Evolutionary conservation across 1,140 invertebrate genomes (phyloP), one percentile per base, ranked within the genome.

Genomic region (Aphelinus certus): DNA sequence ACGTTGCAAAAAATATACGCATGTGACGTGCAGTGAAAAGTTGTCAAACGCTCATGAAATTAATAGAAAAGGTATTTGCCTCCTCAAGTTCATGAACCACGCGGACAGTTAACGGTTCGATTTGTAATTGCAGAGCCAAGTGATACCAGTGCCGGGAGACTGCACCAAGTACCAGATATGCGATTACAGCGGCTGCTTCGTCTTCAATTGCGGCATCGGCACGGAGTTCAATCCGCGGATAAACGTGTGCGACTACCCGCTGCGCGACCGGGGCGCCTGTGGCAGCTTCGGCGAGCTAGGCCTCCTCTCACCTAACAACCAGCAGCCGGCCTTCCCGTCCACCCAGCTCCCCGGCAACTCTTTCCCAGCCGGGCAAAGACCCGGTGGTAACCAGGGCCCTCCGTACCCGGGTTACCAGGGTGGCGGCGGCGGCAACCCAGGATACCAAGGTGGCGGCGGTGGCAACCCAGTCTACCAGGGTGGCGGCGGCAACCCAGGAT

Each of bases 121-220:
- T 26, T 26, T 57, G 71, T 77, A 1, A 65, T 58, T 74, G 65
- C 47, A 82, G 81, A 66, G 47, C 45, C 71, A 67, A 45, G 77
- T 82, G 47, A 5, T 76, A 10, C 80, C 83, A 0, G 79, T 84
- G 73, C 84, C 84, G 2, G 78, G 83, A 3, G 82, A 88, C 68
- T 89, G 88, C 67, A 76, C 73, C 1, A 87, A 86, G 71, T 90
- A 87, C 75, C 78, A 89, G 48, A 82, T 88, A 48, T 90, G 89
- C 71, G 86, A 83, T 55, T 70, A 48, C 3, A 86, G 85, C 5
- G 79, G 80, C 9, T 79, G 86, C 2, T 81, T 82, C 64, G 75
- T 86, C 3, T 82, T 88, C 70, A 68, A 53, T 2, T 90, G 89
- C 70, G 51, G 51, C 9, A 53, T 75, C 46, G 87, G 85, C 47